phyloP scores from a whole-genome alignment of 2,797 vertebrate species.

The Phrynocephalus guinanensis region DNA sequence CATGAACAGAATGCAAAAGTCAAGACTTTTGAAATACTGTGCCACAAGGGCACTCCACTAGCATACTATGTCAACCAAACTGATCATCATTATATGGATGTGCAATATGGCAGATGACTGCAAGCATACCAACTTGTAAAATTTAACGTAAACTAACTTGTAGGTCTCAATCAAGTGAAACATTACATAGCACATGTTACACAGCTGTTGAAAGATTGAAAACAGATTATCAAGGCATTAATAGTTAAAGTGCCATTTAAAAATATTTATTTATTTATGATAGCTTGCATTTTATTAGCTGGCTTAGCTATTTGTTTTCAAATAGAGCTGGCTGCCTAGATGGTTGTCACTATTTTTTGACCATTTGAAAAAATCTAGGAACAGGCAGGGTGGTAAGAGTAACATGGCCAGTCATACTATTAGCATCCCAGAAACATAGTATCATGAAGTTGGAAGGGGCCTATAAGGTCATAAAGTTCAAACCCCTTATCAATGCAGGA shows the following conservation, averaged over 20 bases:
- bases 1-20: conserved; percentile 20
- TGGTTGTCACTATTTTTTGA: background rate
- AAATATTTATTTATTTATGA: background rate
- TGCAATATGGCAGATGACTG: conserved; percentile 28
- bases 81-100: conserved; percentile 17
- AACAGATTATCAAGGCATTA: background rate
- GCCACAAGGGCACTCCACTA: conserved; percentile 21
- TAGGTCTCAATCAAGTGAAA: background rate
- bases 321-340: background rate
- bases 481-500: too few relatives aligned
- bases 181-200: background rate
- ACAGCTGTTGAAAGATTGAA: conserved; percentile 3
- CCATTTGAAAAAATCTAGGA: background rate
- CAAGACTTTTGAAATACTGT: conserved; percentile 29
- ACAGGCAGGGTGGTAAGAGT: too few relatives aligned
- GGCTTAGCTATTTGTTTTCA: background rate
- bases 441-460: too few relatives aligned
- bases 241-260: background rate
- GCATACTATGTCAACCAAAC: conserved; percentile 2
- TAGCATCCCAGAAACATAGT: too few relatives aligned
- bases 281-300: background rate
- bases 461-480: too few relatives aligned
- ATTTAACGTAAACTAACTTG: conserved; percentile 12
- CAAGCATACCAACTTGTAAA: conserved; percentile 20
- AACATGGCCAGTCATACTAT: too few relatives aligned